Conservation (phyloP, 2,797 vertebrate species). For the Hypotaenidia okinawae region DNA sequence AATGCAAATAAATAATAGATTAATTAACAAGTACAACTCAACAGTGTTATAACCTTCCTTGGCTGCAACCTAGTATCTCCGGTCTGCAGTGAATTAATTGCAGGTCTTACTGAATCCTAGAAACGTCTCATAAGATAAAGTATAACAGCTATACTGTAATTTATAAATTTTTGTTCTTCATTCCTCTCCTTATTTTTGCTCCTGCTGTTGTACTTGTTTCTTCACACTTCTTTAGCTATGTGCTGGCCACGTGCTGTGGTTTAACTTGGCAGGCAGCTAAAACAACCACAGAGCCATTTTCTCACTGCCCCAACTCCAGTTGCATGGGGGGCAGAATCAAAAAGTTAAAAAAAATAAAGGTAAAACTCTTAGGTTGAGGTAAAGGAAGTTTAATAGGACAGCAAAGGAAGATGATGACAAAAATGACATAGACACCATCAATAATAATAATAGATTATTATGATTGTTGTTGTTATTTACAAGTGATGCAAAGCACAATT, state of each 20-base stretch:
- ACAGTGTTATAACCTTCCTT: not conserved
- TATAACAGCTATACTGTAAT: not conserved
- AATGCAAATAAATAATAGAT: constrained; percentile 8
- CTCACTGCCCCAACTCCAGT: no score
- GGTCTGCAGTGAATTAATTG: not conserved
- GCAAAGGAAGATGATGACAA: no score
- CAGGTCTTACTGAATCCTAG: not conserved
- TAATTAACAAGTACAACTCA: constrained; percentile 1
- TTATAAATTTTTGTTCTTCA: not conserved
- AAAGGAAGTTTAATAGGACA: no score
- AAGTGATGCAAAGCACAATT: no score
- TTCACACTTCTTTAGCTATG: not conserved
- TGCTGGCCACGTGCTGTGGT: not conserved
- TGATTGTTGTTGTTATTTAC: no score
- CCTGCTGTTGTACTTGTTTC: not conserved
- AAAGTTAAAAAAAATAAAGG: no score
- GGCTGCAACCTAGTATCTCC: not conserved
- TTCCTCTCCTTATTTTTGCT: not conserved
- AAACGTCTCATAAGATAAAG: not conserved
- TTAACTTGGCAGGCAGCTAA: no score
- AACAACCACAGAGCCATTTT: no score
- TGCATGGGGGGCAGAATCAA: no score
- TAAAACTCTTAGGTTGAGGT: no score
- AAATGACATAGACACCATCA: no score
- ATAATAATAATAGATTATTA: no score